These are phyloP conservation scores for Plebejus melissa DNA, from an alignment of 2,888 invertebrate genomes.

Conservation along the genomic window DNA sequence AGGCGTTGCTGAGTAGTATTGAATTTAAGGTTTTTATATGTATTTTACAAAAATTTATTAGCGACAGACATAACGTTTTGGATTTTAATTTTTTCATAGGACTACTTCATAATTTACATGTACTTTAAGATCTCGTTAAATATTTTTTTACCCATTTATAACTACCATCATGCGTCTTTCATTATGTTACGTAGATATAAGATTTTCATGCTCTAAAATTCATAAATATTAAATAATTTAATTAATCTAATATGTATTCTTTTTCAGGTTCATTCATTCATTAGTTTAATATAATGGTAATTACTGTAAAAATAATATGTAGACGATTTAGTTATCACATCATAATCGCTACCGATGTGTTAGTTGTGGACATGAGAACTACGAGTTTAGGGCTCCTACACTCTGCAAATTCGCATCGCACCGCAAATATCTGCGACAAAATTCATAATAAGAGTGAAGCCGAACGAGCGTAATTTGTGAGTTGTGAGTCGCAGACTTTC, in stretches of 20 bases:
- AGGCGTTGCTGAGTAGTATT: no score
- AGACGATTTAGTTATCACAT: conserved; percentile 21
- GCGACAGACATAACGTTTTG: no score
- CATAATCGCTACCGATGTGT: conserved; percentile 23
- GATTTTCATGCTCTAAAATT: not conserved
- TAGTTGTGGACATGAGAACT: conserved; percentile 20
- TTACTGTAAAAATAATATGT: conserved; percentile 24
- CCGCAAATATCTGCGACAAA: no score
- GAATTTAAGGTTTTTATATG: no score
- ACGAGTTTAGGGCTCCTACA: not conserved
- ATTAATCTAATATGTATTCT: conserved; percentile 8
- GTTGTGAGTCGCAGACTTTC: no score
- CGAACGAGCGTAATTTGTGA: no score
- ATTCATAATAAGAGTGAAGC: no score
- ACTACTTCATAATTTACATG: not conserved
- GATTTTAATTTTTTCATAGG: no score
- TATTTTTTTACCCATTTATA: not conserved
- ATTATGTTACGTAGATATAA: not conserved
- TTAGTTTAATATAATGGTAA: conserved; percentile 23
- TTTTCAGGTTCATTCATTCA: conserved; percentile 25
- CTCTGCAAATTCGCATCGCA: no score
- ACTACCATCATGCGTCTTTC: not conserved
- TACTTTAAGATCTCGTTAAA: not conserved
- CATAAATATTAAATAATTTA: not conserved
- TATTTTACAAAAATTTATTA: no score